Conservation (phyloP, 1,140 invertebrate species). For the Orchesella cincta region DNA sequence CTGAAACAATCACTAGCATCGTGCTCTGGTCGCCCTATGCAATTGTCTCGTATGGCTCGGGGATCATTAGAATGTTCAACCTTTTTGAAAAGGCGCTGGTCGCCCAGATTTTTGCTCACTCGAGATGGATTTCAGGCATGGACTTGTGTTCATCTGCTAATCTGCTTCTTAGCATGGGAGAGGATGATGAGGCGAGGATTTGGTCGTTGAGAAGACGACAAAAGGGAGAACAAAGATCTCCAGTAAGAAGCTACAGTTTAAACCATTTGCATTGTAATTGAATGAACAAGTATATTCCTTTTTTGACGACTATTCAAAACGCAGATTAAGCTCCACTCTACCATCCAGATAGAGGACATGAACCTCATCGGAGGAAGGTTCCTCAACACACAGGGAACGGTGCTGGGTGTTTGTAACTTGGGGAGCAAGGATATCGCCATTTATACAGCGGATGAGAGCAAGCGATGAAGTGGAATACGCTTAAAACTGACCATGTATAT, state of each 20-base stretch:
- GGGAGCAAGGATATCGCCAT: slow-evolving; percentile 35
- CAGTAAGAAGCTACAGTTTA: background rate
- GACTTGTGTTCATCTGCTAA: slow-evolving; percentile 18
- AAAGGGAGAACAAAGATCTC: slow-evolving; percentile 6
- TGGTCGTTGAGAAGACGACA: background rate
- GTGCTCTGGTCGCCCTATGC: slow-evolving; percentile 30
- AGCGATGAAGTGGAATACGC: too few relatives aligned
- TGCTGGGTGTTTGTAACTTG: slow-evolving; percentile 28
- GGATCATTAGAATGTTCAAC: slow-evolving; percentile 38
- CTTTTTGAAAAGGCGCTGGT: slow-evolving; percentile 23
- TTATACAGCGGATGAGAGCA: slow-evolving; percentile 23
- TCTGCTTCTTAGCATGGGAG: slow-evolving; percentile 39
- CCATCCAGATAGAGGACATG: slow-evolving; percentile 33
- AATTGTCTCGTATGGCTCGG: slow-evolving; percentile 38
- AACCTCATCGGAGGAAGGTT: slow-evolving; percentile 37
- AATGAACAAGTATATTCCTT: background rate
- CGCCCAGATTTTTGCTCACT: slow-evolving; percentile 38
- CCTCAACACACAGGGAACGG: slow-evolving; percentile 21
- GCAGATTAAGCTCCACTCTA: slow-evolving; percentile 34
- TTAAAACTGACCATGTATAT: too few relatives aligned
- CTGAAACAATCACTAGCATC: slow-evolving; percentile 40
- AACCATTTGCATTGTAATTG: background rate
- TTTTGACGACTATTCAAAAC: background rate
- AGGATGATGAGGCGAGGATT: slow-evolving; percentile 39
- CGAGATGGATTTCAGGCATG: slow-evolving; percentile 45